Evolutionary conservation across 2,888 invertebrate species (phyloP), one percentile per base, ranked within the genome.

Genomic region (Eremobia ochroleuca): DNA sequence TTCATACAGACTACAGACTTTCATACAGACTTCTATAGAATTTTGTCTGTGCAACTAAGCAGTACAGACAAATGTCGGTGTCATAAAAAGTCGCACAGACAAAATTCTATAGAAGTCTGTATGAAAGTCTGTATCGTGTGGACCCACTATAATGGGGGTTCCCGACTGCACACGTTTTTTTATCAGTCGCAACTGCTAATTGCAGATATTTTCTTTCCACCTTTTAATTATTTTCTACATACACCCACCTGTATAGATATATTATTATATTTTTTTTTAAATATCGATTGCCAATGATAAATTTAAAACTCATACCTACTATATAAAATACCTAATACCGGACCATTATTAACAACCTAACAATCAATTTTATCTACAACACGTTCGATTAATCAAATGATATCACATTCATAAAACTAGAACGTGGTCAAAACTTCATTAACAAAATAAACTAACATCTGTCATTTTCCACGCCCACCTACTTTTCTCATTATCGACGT

Each of bases 381-480:
- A 37, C 15, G 13, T 76, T 34, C 21, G 2, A 31, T 58, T 43
- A 65, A 73, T 65, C 34, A 52, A 65, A 49, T 64, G 13, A n/a
- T 64, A 58, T 64, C 25, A 40, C 31, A 37, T 78, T 62, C 21
- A 78, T n/a, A 46, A 71, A 40, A 52, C 25, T 28, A 40, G 13
- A 40, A 81, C n/a, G 31, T 70, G 66, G 34, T 67, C 28, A 43
- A 74, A 62, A 73, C 31, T 75, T 71, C 52, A 43, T 71, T 58
- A 70, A 13, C 21, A 49, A 43, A 67, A 80, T n/a, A 73, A 64
- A 76, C 46, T n/a, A 21, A 3, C 83, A 82, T 40, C 72, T 79
- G 59, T 2, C 40, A 58, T 15, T 73, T 70, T 68, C 73, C 85
- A 84, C 83, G 83, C 83, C 81, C 77, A 64, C 83, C 21, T 55